A percentile compares a stretch with the other conserved stretches of the same genome.
These are phyloP conservation scores for Orthosia cruda DNA, from an alignment of 2,888 invertebrate species.

Conservation along the genomic window DNA sequence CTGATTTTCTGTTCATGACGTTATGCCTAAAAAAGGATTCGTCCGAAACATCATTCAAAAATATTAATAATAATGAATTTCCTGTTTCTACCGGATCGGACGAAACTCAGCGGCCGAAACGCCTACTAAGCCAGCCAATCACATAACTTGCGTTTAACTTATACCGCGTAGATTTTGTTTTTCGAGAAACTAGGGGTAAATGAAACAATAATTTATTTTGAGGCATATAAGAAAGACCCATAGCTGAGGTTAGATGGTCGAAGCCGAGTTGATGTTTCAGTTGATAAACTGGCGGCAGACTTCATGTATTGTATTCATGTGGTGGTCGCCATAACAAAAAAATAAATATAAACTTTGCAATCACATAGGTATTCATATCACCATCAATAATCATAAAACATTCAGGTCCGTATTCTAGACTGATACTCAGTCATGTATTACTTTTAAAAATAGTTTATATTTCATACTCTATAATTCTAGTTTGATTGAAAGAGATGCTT, in stretches of 20 bases:
- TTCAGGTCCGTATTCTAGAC: conserved; percentile 5
- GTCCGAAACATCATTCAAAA: too few relatives aligned
- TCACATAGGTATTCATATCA: conserved; percentile 13
- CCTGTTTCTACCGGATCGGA: too few relatives aligned
- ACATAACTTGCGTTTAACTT: not conserved
- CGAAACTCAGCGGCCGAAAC: too few relatives aligned
- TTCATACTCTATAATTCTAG: not conserved
- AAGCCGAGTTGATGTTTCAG: not conserved
- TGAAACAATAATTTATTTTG: not conserved
- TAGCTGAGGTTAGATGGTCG: too few relatives aligned
- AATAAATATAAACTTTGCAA: conserved; percentile 17
- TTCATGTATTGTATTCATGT: not conserved
- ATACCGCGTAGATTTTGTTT: not conserved
- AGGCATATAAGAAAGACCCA: not conserved
- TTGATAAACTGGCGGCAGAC: not conserved
- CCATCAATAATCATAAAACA: conserved; percentile 18
- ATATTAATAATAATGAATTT: too few relatives aligned
- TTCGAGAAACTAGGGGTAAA: not conserved
- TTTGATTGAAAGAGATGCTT: not conserved
- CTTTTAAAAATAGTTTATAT: conserved; percentile 30
- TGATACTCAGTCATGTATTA: conserved; percentile 19
- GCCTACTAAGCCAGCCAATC: too few relatives aligned
- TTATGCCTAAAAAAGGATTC: too few relatives aligned
- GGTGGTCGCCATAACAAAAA: not conserved
- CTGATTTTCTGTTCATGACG: too few relatives aligned